phyloP scores from a whole-genome alignment of 2,797 vertebrate genomes.

The Gymnothorax javanicus region DNA sequence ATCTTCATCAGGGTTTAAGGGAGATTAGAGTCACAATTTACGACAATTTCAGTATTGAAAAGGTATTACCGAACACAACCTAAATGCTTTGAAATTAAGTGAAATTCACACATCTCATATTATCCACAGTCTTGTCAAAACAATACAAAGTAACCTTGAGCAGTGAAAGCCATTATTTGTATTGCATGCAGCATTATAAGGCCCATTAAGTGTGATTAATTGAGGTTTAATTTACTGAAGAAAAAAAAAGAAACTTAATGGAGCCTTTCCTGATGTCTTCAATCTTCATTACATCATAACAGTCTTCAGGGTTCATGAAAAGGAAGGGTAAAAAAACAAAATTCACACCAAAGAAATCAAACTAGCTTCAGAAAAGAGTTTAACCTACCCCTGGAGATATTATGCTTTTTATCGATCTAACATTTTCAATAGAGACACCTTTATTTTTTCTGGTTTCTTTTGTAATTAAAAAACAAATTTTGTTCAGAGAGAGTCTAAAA shows the following conservation, averaged over 20 bases:
- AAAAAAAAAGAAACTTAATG: slow-evolving; percentile 69
- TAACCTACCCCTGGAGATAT: not conserved
- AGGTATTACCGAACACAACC: not conserved
- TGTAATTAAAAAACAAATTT: not conserved
- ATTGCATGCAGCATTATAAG: slow-evolving; percentile 70
- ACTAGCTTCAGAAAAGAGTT: not conserved
- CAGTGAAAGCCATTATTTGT: slow-evolving; percentile 61
- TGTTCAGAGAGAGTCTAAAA: not conserved
- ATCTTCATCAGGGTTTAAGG: not conserved
- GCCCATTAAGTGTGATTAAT: slow-evolving; percentile 79
- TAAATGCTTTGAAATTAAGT: not conserved
- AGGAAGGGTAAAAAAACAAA: not conserved
- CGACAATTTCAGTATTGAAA: not conserved
- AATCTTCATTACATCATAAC: slow-evolving; percentile 73
- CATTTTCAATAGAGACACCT: not conserved
- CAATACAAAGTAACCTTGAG: slow-evolving; percentile 77
- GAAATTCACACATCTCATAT: slow-evolving; percentile 2
- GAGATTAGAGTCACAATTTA: not conserved
- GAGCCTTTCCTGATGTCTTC: slow-evolving; percentile 75
- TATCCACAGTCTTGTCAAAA: slow-evolving; percentile 44
- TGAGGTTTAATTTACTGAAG: slow-evolving; percentile 71
- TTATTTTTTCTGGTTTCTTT: not conserved
- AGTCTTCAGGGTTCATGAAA: slow-evolving; percentile 38
- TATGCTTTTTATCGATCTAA: slow-evolving; percentile 14
- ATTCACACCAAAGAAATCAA: not conserved